phyloP scores from a whole-genome alignment of 1,140 invertebrate species.

The Bacillus rossius region DNA sequence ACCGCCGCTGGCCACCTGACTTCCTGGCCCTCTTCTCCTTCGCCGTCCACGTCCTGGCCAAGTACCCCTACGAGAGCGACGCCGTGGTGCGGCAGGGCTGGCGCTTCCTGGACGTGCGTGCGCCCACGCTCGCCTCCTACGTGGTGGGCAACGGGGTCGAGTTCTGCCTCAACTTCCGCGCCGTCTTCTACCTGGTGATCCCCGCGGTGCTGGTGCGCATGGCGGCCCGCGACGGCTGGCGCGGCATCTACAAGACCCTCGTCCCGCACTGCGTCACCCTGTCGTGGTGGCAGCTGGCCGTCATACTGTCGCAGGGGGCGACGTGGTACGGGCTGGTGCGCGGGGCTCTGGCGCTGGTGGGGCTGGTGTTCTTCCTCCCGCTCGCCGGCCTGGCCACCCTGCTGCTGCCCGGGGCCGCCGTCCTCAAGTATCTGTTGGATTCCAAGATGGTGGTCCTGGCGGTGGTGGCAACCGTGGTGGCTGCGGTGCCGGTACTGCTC shows the following conservation, averaged over 20 bases:
- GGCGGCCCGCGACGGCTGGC: constrained; percentile 66
- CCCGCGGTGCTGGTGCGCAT: constrained; percentile 65
- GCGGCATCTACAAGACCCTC: constrained; percentile 67
- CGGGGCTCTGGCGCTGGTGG: constrained; percentile 67
- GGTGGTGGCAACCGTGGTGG: constrained; percentile 48
- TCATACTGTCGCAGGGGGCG: constrained; percentile 61
- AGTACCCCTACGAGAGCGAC: constrained; percentile 79
- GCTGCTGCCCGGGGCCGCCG: constrained; percentile 63
- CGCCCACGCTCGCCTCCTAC: constrained; percentile 74
- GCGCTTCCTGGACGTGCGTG: constrained; percentile 70
- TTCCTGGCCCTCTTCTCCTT: constrained; percentile 69
- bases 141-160: constrained; percentile 72
- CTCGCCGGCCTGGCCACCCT: constrained; percentile 68
- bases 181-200: constrained; percentile 69
- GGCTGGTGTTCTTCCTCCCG: constrained; percentile 68
- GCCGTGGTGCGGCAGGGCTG: constrained; percentile 71
- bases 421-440: constrained; percentile 58
- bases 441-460: constrained; percentile 55
- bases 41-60: constrained; percentile 70
- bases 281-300: constrained; percentile 80
- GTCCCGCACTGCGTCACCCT: constrained; percentile 81
- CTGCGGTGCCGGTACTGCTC: constrained; percentile 47
- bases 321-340: constrained; percentile 73
- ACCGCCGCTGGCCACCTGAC: constrained; percentile 57
- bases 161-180: constrained; percentile 75